Conservation (phyloP, 2,888 invertebrate species). For the Machimus rusticus region DNA sequence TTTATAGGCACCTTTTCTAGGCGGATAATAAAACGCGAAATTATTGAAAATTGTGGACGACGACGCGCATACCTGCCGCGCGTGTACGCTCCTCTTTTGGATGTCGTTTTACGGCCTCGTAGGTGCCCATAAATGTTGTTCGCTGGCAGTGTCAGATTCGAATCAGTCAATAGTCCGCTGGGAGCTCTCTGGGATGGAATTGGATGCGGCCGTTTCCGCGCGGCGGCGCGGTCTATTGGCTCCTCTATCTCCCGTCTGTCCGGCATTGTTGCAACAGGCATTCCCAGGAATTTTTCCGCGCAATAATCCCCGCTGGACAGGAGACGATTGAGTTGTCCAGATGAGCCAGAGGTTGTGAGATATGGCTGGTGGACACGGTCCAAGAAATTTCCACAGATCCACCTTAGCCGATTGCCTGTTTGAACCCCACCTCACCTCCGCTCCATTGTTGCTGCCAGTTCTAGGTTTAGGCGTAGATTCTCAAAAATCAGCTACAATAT, state of each 20-base stretch:
- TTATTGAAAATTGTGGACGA: slow-evolving; percentile 31
- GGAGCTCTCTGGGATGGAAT: slow-evolving; percentile 2
- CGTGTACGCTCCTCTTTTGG: slow-evolving; percentile 6
- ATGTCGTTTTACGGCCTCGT: slow-evolving; percentile 8
- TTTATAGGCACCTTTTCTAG: neutral
- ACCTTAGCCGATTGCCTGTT: neutral
- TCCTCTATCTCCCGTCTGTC: slow-evolving; percentile 3
- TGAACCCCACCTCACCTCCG: neutral
- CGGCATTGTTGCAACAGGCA: neutral
- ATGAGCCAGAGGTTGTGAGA: slow-evolving; percentile 21
- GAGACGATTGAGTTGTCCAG: slow-evolving; percentile 23
- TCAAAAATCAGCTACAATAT: neutral
- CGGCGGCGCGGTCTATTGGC: slow-evolving; percentile 3
- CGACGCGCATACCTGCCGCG: slow-evolving; percentile 28
- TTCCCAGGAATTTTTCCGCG: slow-evolving; percentile 9
- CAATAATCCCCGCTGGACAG: neutral
- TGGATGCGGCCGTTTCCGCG: neutral
- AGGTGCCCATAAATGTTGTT: slow-evolving; percentile 41
- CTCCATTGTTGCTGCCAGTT: neutral
- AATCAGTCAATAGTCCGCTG: slow-evolving; percentile 41
- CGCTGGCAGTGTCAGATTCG: slow-evolving; percentile 37
- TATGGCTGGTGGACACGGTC: neutral
- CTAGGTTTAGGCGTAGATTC: neutral
- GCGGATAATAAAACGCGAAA: slow-evolving; percentile 4
- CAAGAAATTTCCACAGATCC: slow-evolving; percentile 3